Base-by-base conservation (phyloP, 1,140 invertebrate species). In the Eufriesea mexicana region DNA sequence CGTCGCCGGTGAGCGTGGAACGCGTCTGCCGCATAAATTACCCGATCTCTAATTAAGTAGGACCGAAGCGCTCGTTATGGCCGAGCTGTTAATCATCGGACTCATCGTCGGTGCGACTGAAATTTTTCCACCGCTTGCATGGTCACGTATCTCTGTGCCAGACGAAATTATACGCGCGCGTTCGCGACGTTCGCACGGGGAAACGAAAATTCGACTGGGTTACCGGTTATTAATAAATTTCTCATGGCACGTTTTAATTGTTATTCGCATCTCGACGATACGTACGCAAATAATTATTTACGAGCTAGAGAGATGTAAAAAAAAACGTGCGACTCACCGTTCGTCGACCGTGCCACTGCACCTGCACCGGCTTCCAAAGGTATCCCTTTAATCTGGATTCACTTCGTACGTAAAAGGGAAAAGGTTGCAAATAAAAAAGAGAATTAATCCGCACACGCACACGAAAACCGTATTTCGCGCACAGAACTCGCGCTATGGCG, bases 1-100 rank as follows among this genome's bases (percentile, higher is more conserved):
- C n/a, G 59, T 72, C 51, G 55, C 16, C 57, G 28, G n/a, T 62
- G 83, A 35, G 72, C 55, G 62, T 78, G 67, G 76, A 72, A 79
- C 82, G 59, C 86, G 85, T 87, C 67, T 74, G 62, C 35, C 78
- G 86, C 84, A 88, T 88, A 88, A 88, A 87, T 88, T 88, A 85
- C 62, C 62, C 54, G 74, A 88, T 88, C 86, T 87, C 86, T 87
- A 88, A 88, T 88, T 88, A 88, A 88, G 83, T 85, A 88, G 68
- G 42, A 61, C 62, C 76, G 76, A 87, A 85, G 86, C 76, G 75
- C 68, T 77, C 84, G 86, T 88, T 88, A 87, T 57, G 62, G 79
- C 67, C 74, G 77, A 84, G 83, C 57, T 76, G 75, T 88, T 88
- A 87, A 88, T 87, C 85, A 87, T 84, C 76, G 76, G 66, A 61